phyloP scores from a whole-genome alignment of 2,113 vertebrate genomes.

The Chaenocephalus aceratus region DNA sequence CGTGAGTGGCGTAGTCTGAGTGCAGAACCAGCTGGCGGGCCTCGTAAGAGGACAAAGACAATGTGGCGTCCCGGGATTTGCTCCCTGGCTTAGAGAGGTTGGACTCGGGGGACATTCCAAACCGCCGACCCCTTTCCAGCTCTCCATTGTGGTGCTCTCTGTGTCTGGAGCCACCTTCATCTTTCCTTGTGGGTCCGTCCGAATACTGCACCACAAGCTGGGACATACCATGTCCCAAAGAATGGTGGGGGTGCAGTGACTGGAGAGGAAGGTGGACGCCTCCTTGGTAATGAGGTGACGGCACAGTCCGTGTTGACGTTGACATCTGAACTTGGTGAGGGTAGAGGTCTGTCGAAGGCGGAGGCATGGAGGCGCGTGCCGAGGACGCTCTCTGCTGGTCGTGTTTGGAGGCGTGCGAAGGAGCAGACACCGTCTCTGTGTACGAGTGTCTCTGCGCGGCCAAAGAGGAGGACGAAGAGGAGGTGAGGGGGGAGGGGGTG shows the following conservation, averaged over 20 bases:
- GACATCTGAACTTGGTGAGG: constrained; percentile 84
- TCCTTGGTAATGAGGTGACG: constrained; percentile 84
- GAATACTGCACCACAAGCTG: constrained; percentile 92
- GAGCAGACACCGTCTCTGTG: constrained; percentile 81
- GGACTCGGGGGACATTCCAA: constrained; percentile 73
- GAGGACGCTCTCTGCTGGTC: constrained; percentile 85
- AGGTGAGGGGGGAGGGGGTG: constrained; percentile 82
- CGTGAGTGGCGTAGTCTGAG: constrained; percentile 87
- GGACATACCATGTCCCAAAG: constrained; percentile 88
- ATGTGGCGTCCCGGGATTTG: constrained; percentile 72
- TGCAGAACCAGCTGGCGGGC: constrained; percentile 90
- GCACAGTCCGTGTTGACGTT: constrained; percentile 85
- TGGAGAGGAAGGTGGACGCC: constrained; percentile 81
- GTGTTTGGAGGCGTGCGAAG: constrained; percentile 86
- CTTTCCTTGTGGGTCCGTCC: constrained; percentile 86
- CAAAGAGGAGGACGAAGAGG: constrained; percentile 88
- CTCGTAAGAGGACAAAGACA: constrained; percentile 87
- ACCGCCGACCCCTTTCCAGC: constrained; percentile 88
- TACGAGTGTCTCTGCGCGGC: constrained; percentile 83
- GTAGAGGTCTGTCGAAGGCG: constrained; percentile 84
- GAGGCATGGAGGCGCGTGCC: constrained; percentile 85
- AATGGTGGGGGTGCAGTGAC: constrained; percentile 91
- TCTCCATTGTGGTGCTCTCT: constrained; percentile 95
- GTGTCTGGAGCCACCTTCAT: constrained; percentile 82
- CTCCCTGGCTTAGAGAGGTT: constrained; percentile 68